A percentile compares a stretch with the other conserved stretches of the same genome.
Evolutionary conservation across 2,113 vertebrate species (phyloP).

Genomic region (Malurus melanocephalus): DNA sequence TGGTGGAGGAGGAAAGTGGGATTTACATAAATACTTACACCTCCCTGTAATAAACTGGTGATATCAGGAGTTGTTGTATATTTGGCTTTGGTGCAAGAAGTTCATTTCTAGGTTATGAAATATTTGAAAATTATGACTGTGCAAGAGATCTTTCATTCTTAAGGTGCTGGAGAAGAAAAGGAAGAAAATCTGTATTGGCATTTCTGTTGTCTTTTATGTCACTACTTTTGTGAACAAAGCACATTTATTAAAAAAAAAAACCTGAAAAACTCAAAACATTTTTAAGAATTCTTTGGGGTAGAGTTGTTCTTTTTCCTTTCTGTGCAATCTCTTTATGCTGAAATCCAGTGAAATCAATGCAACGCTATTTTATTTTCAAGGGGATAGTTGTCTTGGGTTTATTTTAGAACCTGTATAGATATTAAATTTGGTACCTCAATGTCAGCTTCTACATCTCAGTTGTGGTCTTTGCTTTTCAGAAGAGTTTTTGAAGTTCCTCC

Average conservation of each 20-base stretch:
- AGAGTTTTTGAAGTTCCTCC: not conserved
- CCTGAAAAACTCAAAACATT: not conserved
- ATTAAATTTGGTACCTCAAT: not conserved
- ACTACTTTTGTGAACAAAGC: conserved; percentile 76
- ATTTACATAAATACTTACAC: not conserved
- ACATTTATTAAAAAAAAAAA: conserved; percentile 79
- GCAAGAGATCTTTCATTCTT: conserved; percentile 18
- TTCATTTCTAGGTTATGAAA: conserved; percentile 35
- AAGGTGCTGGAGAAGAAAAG: conserved; percentile 52
- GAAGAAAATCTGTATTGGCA: conserved; percentile 59
- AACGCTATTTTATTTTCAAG: not conserved
- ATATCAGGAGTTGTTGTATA: conserved; percentile 20
- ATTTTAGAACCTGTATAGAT: not conserved
- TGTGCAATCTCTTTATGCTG: not conserved
- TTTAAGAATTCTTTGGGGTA: not conserved
- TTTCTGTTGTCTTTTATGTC: conserved; percentile 76
- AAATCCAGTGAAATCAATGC: not conserved
- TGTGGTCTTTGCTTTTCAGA: accelerated
- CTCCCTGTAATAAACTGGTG: not conserved
- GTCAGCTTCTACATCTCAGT: not conserved
- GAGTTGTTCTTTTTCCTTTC: not conserved
- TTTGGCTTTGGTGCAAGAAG: conserved; percentile 51
- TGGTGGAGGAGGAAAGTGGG: not conserved
- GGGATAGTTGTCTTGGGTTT: not conserved
- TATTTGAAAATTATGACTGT: conserved; percentile 38